phyloP scores from a whole-genome alignment of 2,113 vertebrate species.

The Aegotheles bennettii region DNA sequence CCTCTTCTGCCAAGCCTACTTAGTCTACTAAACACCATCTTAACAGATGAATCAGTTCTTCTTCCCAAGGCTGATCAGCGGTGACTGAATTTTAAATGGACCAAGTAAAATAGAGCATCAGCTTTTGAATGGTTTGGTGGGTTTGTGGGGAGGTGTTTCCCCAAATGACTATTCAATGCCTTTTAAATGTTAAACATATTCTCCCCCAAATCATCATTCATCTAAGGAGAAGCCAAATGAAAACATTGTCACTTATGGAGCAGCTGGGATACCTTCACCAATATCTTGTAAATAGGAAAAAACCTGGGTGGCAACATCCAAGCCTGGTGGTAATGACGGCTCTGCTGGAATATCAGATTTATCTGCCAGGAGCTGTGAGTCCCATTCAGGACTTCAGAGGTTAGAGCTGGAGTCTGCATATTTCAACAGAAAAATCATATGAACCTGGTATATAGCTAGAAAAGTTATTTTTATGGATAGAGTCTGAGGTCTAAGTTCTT shows the following conservation, averaged over 20 bases:
- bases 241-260: background rate
- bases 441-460: background rate
- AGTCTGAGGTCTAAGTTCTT: background rate
- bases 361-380: background rate
- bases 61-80: background rate
- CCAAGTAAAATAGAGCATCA: background rate
- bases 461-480: background rate
- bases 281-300: background rate
- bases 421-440: background rate
- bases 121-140: background rate
- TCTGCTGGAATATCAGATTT: background rate
- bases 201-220: background rate
- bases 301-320: background rate
- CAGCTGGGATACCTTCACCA: background rate
- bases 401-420: background rate
- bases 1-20: background rate
- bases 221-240: background rate
- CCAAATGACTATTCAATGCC: background rate
- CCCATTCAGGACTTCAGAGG: background rate
- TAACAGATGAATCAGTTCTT: background rate
- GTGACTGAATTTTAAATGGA: background rate
- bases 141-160: background rate
- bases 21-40: background rate
- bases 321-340: accelerated
- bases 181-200: background rate